Percentiles rank a stretch among this genome's conserved stretches.
Evolutionary conservation across 1,140 invertebrate genomes (phyloP).

Genomic region (Drosophila ohnishii): DNA sequence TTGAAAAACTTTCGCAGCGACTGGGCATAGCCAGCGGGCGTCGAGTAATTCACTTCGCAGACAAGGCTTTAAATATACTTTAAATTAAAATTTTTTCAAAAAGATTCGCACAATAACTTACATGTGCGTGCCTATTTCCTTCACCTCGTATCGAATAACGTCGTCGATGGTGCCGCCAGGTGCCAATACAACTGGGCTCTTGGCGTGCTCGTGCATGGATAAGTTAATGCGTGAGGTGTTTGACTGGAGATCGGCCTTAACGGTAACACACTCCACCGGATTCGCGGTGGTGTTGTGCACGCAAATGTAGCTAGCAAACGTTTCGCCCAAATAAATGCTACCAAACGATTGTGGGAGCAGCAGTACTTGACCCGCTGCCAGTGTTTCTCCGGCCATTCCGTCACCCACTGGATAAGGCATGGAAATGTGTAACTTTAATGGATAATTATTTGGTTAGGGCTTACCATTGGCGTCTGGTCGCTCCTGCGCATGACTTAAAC

Average conservation of each 20-base stretch:
- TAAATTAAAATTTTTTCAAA: not conserved
- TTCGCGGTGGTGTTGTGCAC: slow-evolving; percentile 97
- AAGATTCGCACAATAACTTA: slow-evolving; percentile 83
- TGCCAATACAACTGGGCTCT: slow-evolving; percentile 87
- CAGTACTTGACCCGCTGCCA: slow-evolving; percentile 94
- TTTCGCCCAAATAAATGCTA: slow-evolving; percentile 93
- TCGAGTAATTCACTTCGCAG: slow-evolving; percentile 96
- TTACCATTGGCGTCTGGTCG: slow-evolving; percentile 5
- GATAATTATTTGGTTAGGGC: not conserved
- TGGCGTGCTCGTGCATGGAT: slow-evolving; percentile 86
- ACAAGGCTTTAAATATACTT: slow-evolving; percentile 87
- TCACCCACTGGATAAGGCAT: slow-evolving; percentile 19
- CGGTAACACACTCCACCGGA: slow-evolving; percentile 90
- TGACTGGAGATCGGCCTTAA: slow-evolving; percentile 97
- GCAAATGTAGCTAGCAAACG: slow-evolving; percentile 98
- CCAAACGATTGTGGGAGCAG: slow-evolving; percentile 98
- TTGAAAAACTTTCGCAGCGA: slow-evolving; percentile 98
- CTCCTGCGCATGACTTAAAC: slow-evolving; percentile 33
- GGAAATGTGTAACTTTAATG: not conserved
- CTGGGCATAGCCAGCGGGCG: slow-evolving; percentile 87
- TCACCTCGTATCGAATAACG: slow-evolving; percentile 98
- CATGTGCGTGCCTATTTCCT: slow-evolving; percentile 98
- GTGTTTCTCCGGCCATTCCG: slow-evolving; percentile 85
- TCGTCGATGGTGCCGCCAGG: slow-evolving; percentile 96
- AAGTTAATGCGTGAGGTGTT: slow-evolving; percentile 92